Evolutionary conservation across 2,113 vertebrate species (phyloP), one percentile per base, ranked within the genome.

Genomic region (Buteo buteo): DNA sequence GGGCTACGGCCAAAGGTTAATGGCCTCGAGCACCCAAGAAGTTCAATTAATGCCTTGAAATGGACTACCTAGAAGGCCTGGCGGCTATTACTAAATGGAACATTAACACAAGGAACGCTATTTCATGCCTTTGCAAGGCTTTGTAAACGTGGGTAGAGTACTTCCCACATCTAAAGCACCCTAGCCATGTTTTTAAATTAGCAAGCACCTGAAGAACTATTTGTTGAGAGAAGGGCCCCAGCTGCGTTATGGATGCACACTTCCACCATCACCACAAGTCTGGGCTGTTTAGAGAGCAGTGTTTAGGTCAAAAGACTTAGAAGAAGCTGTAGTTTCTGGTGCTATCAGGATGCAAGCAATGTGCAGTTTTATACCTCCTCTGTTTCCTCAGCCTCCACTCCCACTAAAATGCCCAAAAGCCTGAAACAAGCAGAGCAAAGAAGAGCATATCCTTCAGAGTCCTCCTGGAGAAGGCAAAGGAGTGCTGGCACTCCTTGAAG

Each of bases 21-120:
- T 82, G 71, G 89, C 83, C 82, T 79, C 59, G 61, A 91, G 90
- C 80, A 92, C 78, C 86, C 84, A 89, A 93, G 92, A 94, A 96
- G 92, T 94, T 93, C 94, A 97, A 91, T 96, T 93, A 97, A 94
- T 93, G 92, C 78, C 88, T 94, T 82, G 90, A 95, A 98, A 95
- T 93, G 83, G 80, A 74, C 88, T 91, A 34, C 89, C 93, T 97
- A 73, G 89, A 95, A 92, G 86, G 85, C 52, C 83, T 69, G 61
- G 57, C 2, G 2, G 86, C 84, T 95, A 69, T 91, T 91, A 86
- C 95, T 93, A 95, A 96, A 96, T 65, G 59, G 86, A 82, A 88
- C 94, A 90, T 87, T 94, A 95, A 94, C 67, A 58, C 70, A 88
- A 57, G 49, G 90, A 95, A 94, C 91, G 80, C 40, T 36, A 67